A percentile compares a stretch with the other conserved stretches of the same genome.
Evolutionary conservation across 1,140 invertebrate species (phyloP).

Genomic region (Bombus impatiens): DNA sequence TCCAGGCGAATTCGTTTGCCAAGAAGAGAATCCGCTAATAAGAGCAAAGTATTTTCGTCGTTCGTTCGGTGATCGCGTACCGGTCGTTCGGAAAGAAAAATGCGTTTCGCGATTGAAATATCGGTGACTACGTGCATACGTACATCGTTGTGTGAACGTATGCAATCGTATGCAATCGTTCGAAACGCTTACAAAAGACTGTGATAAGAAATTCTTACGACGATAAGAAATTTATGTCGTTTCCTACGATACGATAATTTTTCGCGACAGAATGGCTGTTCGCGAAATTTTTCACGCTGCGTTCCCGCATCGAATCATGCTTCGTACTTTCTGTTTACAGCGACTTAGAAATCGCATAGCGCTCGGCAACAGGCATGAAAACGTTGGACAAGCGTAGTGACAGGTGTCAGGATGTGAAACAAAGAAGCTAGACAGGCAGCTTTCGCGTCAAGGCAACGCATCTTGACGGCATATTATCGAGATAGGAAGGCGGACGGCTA

Average conservation of each 20-base stretch:
- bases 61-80: neutral
- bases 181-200: too few relatives aligned
- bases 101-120: neutral
- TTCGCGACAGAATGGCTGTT: neutral
- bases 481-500: slow-evolving; percentile 64
- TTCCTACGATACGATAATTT: neutral
- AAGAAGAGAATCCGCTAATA: slow-evolving; percentile 53
- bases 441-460: slow-evolving; percentile 22
- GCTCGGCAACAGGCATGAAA: neutral
- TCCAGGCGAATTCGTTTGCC: slow-evolving; percentile 49
- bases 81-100: neutral
- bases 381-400: neutral
- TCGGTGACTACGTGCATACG: neutral
- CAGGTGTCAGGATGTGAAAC: slow-evolving; percentile 42
- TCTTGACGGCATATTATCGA: slow-evolving; percentile 16
- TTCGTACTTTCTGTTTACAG: too few relatives aligned
- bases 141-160: too few relatives aligned
- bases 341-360: neutral
- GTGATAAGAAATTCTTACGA: neutral
- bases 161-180: too few relatives aligned
- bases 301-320: too few relatives aligned
- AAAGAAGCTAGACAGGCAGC: slow-evolving; percentile 31
- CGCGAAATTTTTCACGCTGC: too few relatives aligned
- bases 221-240: slow-evolving; percentile 1
- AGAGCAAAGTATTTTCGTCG: slow-evolving; percentile 32